Percentiles rank a stretch among this genome's conserved stretches.
These are phyloP conservation scores for Myzus persicae DNA, from an alignment of 1,140 invertebrate species.

Conservation along the genomic window DNA sequence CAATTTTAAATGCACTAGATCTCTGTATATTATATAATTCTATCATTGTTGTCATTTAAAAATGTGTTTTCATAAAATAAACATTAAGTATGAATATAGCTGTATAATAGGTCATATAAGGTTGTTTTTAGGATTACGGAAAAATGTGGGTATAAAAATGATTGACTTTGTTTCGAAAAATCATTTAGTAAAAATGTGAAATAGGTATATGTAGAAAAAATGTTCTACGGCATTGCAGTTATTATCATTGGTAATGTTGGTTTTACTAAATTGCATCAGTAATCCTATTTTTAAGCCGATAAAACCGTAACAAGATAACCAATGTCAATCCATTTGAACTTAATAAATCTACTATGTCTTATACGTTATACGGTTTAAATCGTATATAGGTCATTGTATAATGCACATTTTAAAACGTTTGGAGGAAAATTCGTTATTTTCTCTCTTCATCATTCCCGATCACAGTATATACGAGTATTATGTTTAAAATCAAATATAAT, in stretches of 20 bases:
- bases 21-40: not conserved
- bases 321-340: not conserved
- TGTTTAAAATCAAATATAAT: not conserved
- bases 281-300: slow-evolving; percentile 3
- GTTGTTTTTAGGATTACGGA: not conserved
- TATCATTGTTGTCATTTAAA: not conserved
- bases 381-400: not conserved
- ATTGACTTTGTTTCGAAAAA: not conserved
- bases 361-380: not conserved
- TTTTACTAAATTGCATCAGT: not conserved
- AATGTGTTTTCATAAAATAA: not conserved
- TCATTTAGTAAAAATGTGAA: not conserved
- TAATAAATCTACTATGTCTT: not conserved
- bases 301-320: slow-evolving; percentile 4
- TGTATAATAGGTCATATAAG: not conserved
- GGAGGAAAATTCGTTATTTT: not conserved
- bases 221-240: not conserved
- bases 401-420: not conserved
- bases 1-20: not conserved
- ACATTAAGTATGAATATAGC: not conserved
- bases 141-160: not conserved
- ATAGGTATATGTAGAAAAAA: not conserved
- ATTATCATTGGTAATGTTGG: not conserved
- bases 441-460: not conserved
- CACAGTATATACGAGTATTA: not conserved